Evolutionary conservation across 2,888 invertebrate species (phyloP).

Genomic region (Zhengitettix transpicula): DNA sequence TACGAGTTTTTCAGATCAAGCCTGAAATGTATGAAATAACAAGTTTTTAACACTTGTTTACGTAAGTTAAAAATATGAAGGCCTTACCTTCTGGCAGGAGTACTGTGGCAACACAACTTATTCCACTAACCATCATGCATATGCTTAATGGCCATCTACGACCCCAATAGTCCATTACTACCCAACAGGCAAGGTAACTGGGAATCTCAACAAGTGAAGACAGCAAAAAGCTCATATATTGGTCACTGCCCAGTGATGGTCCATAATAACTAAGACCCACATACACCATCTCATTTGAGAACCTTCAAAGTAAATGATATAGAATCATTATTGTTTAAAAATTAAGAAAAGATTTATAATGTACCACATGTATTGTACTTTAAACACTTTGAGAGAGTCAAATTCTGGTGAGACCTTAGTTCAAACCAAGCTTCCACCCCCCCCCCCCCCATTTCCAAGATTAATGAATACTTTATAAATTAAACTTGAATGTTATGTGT

Average conservation of each 20-base stretch:
- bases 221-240: slow-evolving; percentile 76
- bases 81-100: slow-evolving; percentile 57
- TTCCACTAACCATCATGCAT: slow-evolving; percentile 59
- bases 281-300: slow-evolving; percentile 84
- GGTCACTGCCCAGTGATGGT: slow-evolving; percentile 71
- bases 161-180: slow-evolving; percentile 76
- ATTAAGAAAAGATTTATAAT: too few relatives aligned
- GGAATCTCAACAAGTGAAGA: slow-evolving; percentile 80
- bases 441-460: too few relatives aligned
- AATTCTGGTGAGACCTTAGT: too few relatives aligned
- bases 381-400: too few relatives aligned
- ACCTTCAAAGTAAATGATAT: slow-evolving; percentile 27
- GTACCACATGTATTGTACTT: too few relatives aligned
- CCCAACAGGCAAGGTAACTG: slow-evolving; percentile 74
- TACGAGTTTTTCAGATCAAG: not conserved
- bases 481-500: too few relatives aligned
- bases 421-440: too few relatives aligned
- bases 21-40: not conserved
- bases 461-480: too few relatives aligned
- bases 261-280: slow-evolving; percentile 85
- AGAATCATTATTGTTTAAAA: too few relatives aligned
- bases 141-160: slow-evolving; percentile 76
- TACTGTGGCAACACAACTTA: slow-evolving; percentile 71
- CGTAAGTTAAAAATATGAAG: not conserved
- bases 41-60: not conserved